A percentile compares a stretch with the other conserved stretches of the same genome.
phyloP scores from a whole-genome alignment of 2,797 vertebrate genomes.

The Monodelphis domestica region DNA sequence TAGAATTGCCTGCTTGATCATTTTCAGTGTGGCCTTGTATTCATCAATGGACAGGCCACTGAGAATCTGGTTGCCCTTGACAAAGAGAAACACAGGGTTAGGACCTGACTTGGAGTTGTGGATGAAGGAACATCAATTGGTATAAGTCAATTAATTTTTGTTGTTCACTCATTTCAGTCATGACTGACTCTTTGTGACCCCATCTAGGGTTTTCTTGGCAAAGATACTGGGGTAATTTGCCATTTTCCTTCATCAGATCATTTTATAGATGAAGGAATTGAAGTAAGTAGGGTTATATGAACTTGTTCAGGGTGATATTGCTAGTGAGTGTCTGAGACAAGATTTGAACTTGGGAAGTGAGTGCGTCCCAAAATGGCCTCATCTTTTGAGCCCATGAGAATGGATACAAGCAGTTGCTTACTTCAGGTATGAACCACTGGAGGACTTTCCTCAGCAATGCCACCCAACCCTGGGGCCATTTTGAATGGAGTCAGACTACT shows the following conservation, averaged over 20 bases:
- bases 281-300: no score
- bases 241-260: no score
- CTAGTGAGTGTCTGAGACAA: no score
- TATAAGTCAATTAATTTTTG: background rate
- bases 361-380: background rate
- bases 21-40: constrained; percentile 95
- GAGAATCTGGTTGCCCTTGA: constrained; percentile 97
- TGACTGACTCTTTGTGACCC: no score
- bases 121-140: background rate
- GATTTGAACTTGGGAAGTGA: no score
- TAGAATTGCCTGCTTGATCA: constrained; percentile 97
- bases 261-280: no score
- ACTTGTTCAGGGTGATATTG: no score
- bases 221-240: no score
- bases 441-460: background rate
- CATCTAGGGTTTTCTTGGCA: no score
- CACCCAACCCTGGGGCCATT: no score
- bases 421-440: background rate
- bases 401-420: background rate
- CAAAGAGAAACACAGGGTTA: constrained; percentile 20
- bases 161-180: no score
- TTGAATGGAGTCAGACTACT: background rate
- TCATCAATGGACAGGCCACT: constrained; percentile 95
- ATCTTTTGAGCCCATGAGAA: background rate
- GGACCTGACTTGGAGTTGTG: background rate